phyloP scores from a whole-genome alignment of 2,113 vertebrate species.

The Halichoeres trimaculatus region DNA sequence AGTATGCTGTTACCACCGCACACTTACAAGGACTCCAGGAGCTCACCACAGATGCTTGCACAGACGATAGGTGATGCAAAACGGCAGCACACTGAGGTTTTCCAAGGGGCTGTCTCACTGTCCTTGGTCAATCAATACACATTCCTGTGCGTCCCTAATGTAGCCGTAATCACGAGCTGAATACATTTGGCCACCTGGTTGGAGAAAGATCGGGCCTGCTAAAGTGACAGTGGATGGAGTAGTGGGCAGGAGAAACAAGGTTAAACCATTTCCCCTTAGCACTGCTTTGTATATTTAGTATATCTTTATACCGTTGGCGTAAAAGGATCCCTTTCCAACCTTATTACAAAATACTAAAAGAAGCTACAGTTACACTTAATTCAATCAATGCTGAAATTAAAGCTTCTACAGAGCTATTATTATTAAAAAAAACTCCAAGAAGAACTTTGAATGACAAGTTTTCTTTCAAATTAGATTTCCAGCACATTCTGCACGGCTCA shows the following conservation, averaged over 20 bases:
- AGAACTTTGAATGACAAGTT: conserved; percentile 21
- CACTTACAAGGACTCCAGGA: conserved; percentile 81
- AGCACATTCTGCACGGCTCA: not conserved
- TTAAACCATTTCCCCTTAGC: conserved; percentile 61
- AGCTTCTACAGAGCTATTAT: conserved; percentile 34
- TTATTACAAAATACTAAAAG: conserved; percentile 53
- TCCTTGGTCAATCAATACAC: conserved; percentile 80
- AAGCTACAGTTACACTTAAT: conserved; percentile 72
- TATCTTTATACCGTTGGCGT: conserved; percentile 63
- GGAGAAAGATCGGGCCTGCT: conserved; percentile 48
- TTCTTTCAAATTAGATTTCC: conserved; percentile 47
- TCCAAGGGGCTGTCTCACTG: conserved; percentile 66
- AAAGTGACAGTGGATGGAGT: conserved; percentile 74
- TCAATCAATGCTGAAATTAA: conserved; percentile 53
- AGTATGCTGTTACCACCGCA: conserved; percentile 85
- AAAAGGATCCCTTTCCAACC: conserved; percentile 68
- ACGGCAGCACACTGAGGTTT: conserved; percentile 70
- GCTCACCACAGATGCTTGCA: conserved; percentile 78
- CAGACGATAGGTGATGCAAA: conserved; percentile 79
- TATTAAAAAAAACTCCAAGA: conserved; percentile 33
- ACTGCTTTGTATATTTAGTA: conserved; percentile 51
- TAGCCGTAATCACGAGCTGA: conserved; percentile 78
- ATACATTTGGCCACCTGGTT: conserved; percentile 70
- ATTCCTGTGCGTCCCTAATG: conserved; percentile 83
- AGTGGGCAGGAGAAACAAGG: conserved; percentile 66